phyloP scores from a whole-genome alignment of 2,113 vertebrate species.

The Austrofundulus limnaeus region DNA sequence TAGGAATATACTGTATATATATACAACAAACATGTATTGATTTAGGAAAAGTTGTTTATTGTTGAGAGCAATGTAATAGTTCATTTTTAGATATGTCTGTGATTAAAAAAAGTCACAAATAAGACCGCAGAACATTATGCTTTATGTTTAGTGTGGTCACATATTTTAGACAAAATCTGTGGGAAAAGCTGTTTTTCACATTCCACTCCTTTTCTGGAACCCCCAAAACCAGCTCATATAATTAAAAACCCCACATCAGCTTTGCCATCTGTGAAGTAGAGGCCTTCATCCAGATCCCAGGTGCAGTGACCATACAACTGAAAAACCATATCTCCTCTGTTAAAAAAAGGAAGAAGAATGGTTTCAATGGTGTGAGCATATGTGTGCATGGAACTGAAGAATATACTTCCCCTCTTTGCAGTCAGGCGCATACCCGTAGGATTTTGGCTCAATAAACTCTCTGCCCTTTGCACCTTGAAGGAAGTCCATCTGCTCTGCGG shows the following conservation, averaged over 20 bases:
- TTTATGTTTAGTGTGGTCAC: background rate
- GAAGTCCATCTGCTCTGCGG: constrained; percentile 72
- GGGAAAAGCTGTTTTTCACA: constrained; percentile 42
- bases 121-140: too few species aligned
- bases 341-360: constrained; percentile 8
- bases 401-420: constrained; percentile 55
- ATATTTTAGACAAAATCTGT: constrained; percentile 1
- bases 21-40: too few species aligned
- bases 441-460: constrained; percentile 72
- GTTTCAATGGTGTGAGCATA: constrained; percentile 22
- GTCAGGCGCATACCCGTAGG: constrained; percentile 66
- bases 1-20: too few species aligned
- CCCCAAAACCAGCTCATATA: constrained; percentile 57
- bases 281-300: constrained; percentile 40
- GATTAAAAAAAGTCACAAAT: too few species aligned
- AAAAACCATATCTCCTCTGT: constrained; percentile 42
- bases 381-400: constrained; percentile 27
- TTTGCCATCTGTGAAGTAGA: constrained; percentile 63
- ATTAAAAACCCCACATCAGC: constrained; percentile 49
- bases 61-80: too few species aligned
- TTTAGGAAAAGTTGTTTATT: too few species aligned
- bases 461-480: constrained; percentile 68
- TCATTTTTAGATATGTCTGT: too few species aligned
- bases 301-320: constrained; percentile 38
- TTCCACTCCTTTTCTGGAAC: constrained; percentile 46